phyloP scores from a whole-genome alignment of 2,113 vertebrate species.

The Eurystomus gularis region DNA sequence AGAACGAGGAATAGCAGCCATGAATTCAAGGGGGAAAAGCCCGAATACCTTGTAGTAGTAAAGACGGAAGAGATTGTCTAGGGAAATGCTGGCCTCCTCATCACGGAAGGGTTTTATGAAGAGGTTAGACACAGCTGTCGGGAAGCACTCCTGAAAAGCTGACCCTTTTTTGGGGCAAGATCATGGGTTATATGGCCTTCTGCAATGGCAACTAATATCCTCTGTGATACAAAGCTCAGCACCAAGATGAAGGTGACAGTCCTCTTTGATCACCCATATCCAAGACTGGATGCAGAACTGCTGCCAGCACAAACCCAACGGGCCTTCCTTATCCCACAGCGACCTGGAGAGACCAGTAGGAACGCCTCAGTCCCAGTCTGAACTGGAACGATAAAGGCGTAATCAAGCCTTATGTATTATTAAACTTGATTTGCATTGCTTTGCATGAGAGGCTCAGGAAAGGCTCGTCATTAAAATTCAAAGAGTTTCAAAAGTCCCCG shows the following conservation, averaged over 20 bases:
- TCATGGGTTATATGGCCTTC: not conserved
- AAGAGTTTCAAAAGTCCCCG: not conserved
- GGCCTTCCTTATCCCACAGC: not conserved
- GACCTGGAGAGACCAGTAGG: not conserved
- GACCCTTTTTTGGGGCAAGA: not conserved
- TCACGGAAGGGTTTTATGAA: not conserved
- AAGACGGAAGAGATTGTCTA: not conserved
- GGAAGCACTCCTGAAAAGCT: not conserved
- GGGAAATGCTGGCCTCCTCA: not conserved
- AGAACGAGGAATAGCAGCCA: not conserved
- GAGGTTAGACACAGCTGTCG: not conserved
- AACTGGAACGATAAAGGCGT: not conserved
- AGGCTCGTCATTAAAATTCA: not conserved
- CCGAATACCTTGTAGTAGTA: not conserved
- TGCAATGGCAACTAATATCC: fast-evolving
- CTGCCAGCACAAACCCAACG: not conserved
- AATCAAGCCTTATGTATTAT: not conserved
- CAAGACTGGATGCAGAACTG: not conserved
- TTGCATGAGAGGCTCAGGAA: too few relatives aligned
- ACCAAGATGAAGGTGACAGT: not conserved
- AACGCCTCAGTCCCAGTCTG: not conserved
- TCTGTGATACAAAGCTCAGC: not conserved
- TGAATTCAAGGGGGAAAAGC: not conserved
- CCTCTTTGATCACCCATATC: not conserved
- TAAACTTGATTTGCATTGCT: not conserved